Evolutionary conservation across 1,140 invertebrate genomes (phyloP).

Genomic region (Elymnias hypermnestra): DNA sequence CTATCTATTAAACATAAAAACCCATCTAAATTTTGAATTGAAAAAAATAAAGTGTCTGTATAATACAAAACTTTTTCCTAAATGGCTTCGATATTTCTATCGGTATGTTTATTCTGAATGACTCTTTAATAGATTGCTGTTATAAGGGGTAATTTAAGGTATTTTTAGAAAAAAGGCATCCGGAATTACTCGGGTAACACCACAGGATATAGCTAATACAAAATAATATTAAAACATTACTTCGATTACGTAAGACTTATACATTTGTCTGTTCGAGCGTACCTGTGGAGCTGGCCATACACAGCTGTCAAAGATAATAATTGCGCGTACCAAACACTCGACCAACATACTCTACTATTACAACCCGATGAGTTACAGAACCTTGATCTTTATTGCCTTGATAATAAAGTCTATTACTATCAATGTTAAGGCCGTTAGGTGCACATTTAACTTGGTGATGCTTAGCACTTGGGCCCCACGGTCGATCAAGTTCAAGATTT

Average conservation of each 20-base stretch:
- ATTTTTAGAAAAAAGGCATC: too few relatives aligned
- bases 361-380: constrained; percentile 2
- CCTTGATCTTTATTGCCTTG: constrained; percentile 26
- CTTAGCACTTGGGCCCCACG: constrained; percentile 47
- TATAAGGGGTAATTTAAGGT: too few relatives aligned
- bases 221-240: constrained; percentile 7
- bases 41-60: too few relatives aligned
- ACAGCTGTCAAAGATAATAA: constrained; percentile 71
- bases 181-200: too few relatives aligned
- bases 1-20: too few relatives aligned
- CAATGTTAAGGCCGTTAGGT: background rate
- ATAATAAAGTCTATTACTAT: constrained; percentile 17
- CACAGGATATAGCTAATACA: too few relatives aligned
- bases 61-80: too few relatives aligned
- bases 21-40: too few relatives aligned
- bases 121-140: too few relatives aligned
- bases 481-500: constrained; percentile 62
- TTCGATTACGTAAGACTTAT: constrained; percentile 15
- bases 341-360: constrained; percentile 38
- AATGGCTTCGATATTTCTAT: too few relatives aligned
- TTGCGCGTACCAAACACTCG: constrained; percentile 64
- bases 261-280: constrained; percentile 36
- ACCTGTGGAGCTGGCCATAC: constrained; percentile 43
- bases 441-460: constrained; percentile 36
- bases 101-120: too few relatives aligned